These are phyloP conservation scores for Semaprochilodus insignis DNA, from an alignment of 2,797 vertebrate species.

Conservation along the genomic window DNA sequence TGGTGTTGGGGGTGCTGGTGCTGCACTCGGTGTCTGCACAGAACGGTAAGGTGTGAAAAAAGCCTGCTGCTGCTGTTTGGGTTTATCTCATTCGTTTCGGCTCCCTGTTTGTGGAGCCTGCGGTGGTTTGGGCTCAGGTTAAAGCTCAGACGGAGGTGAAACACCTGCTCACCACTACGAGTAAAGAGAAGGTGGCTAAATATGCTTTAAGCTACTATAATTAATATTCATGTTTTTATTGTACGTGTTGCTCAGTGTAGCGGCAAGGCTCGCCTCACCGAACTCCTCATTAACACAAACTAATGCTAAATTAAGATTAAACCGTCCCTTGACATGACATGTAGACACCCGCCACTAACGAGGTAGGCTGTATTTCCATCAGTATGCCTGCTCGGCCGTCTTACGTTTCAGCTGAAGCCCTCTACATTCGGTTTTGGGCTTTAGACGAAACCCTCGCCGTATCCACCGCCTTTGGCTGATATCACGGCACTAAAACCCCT, in stretches of 20 bases:
- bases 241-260: neutral
- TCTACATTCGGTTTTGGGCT: neutral
- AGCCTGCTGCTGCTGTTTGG: neutral
- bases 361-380: neutral
- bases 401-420: neutral
- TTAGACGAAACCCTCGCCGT: neutral
- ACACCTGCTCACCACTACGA: neutral
- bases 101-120: neutral
- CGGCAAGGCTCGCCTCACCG: neutral
- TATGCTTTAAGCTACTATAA: neutral
- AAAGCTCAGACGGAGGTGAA: neutral
- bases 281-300: neutral
- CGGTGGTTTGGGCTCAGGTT: neutral
- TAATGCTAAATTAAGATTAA: neutral
- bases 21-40: conserved; percentile 78
- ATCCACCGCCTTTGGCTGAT: neutral
- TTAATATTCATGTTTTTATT: neutral
- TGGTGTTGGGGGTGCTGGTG: conserved; percentile 73
- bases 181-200: neutral
- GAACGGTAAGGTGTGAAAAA: conserved; percentile 72
- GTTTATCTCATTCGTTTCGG: neutral
- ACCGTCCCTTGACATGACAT: neutral
- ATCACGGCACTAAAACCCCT: conserved; percentile 15
- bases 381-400: neutral
- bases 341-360: neutral